Evolutionary conservation across 2,113 vertebrate genomes (phyloP).

Genomic region (Capreolus pygargus): DNA sequence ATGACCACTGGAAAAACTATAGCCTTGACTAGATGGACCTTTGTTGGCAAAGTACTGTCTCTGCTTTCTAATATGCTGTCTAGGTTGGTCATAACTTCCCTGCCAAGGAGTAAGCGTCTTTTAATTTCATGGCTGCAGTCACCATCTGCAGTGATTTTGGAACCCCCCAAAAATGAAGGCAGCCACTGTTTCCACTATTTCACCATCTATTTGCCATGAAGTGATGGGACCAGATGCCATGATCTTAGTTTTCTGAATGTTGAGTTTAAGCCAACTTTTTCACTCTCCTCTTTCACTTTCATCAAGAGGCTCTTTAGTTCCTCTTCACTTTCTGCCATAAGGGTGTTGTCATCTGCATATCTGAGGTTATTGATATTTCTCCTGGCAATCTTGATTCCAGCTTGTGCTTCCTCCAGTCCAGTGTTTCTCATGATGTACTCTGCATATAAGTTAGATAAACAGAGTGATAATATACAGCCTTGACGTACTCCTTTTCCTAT

Average conservation of each 20-base stretch:
- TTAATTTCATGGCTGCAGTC: background rate
- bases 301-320: background rate
- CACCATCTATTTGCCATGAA: background rate
- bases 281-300: background rate
- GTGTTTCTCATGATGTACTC: background rate
- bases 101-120: background rate
- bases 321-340: background rate
- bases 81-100: background rate
- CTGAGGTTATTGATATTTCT: background rate
- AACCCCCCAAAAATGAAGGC: accelerated
- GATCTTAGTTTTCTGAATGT: background rate
- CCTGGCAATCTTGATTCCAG: background rate
- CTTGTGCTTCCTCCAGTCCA: background rate
- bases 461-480: background rate
- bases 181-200: background rate
- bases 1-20: background rate
- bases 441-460: background rate
- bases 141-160: background rate
- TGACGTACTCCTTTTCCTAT: background rate
- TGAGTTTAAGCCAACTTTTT: background rate
- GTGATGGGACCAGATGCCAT: background rate
- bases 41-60: background rate
- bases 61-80: background rate
- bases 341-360: background rate
- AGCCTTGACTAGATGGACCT: background rate